Evolutionary conservation across 2,113 vertebrate species (phyloP), one percentile per base, ranked within the genome.

Genomic region (Cottus gobio): DNA sequence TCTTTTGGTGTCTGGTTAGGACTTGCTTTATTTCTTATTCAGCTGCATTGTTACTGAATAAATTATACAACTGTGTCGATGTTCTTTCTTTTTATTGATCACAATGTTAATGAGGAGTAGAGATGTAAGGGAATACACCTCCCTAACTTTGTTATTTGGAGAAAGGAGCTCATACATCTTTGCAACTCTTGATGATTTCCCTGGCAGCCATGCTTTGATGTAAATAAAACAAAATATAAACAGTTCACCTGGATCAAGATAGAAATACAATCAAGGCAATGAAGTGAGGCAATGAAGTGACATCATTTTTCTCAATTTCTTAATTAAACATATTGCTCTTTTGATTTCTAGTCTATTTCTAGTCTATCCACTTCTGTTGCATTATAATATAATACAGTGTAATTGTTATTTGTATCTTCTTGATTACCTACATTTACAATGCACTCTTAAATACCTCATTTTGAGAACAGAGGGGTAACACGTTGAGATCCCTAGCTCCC

Each of bases 341-440:
- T 46, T 8, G 37, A 39, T 39, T 39, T 39, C 8, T 39, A 9
- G 37, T 39, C 37, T 37, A 5, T 18, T 46, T 13, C 7, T 34
- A 34, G 34, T 34, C 34, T 22, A 50, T 30, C 10, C 9, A 30
- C 18, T 42, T 62, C 30, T 48, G 20, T 36, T 28, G 28, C 2
- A 42, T 42, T 42, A n/a, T n/a, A n/a, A n/a, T n/a, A n/a, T n/a
- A n/a, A n/a, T n/a, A n/a, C n/a, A n/a, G n/a, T n/a, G n/a, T n/a
- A n/a, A n/a, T n/a, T n/a, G n/a, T n/a, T n/a, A n/a, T n/a, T n/a
- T n/a, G n/a, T n/a, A n/a, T n/a, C n/a, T n/a, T n/a, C n/a, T 36
- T 74, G 28, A 26, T 52, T 50, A 52, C 37, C 65, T 20, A 36
- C 28, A 42, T 71, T 61, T 63, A 48, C 15, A 80, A 79, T 61